Base-by-base conservation (phyloP, 2,888 invertebrate genomes). In the Lymantria monacha region DNA sequence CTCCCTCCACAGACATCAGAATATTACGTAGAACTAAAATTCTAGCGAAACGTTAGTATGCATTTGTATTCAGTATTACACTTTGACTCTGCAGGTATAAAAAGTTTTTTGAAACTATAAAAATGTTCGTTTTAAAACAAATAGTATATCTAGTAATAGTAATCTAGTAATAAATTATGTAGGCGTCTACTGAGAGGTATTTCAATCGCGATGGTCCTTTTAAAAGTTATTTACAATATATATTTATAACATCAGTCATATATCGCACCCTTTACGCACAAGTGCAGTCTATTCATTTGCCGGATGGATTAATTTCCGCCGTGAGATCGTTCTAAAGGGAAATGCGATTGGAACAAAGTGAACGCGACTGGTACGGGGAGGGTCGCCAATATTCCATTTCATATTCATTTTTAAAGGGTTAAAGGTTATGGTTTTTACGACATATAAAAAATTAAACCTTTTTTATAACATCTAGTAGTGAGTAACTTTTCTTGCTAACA, bases 231-330 rank as follows among this genome's bases (percentile, higher is more conserved):
- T 60, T 59, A 37, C 56, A 65, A 61, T 67, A 66, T 57, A 65
- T 68, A 70, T 60, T 70, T 63, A 55, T 76, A 83, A 74, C 63
- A 70, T 81, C 76, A 81, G 71, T 73, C 65, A 62, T 75, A 65
- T 72, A 70, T 73, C 72, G 69, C 72, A 70, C 76, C 86, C 59
- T 80, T 75, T 75, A 84, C 87, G 84, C 84, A 84, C 83, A 87
- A 87, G 83, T 87, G 87, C 84, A 87, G 85, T 79, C 84, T 83
- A 88, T 88, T 90, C 87, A 88, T 89, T 89, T 86, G 81, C 81
- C 87, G 87, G 87, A 90, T 85, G 84, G 81, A 83, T 87, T 90
- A 84, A 90, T 90, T 88, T 90, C 90, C 90, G 87, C 78, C 79
- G 81, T 82, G 87, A 86, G 87, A 89, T 87, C 85, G 85, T 72